Conservation (phyloP, 2,113 vertebrate genomes). For the Nothoprocta pentlandii region DNA sequence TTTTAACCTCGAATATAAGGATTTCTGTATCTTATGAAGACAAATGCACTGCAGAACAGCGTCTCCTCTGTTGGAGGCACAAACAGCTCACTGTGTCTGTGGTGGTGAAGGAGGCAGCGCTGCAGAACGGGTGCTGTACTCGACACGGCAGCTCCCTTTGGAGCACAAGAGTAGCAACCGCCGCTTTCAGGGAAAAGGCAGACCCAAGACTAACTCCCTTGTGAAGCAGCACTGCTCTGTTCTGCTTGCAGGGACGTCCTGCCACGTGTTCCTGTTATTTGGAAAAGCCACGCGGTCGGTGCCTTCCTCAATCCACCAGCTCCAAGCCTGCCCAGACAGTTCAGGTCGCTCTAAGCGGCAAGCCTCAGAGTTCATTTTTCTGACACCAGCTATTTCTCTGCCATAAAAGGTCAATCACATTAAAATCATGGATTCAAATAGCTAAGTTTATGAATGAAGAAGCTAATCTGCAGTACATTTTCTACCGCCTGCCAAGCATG, state of each 20-base stretch:
- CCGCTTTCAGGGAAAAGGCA: neutral
- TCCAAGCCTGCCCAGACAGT: neutral
- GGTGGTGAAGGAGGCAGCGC: neutral
- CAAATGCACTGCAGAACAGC: neutral
- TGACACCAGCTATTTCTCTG: neutral
- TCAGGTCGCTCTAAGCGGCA: neutral
- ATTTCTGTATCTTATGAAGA: neutral
- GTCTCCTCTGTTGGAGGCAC: neutral
- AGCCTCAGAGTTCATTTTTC: neutral
- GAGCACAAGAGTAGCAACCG: neutral
- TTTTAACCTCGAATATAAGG: neutral
- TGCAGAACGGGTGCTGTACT: neutral
- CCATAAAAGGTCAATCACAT: neutral
- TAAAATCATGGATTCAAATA: neutral
- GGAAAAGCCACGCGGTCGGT: neutral
- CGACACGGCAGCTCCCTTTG: neutral
- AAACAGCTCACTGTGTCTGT: neutral
- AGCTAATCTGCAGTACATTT: neutral
- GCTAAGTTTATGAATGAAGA: neutral
- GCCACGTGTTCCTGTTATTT: neutral
- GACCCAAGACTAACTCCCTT: neutral
- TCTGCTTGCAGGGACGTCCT: neutral
- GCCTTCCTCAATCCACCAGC: neutral
- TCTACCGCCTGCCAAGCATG: neutral
- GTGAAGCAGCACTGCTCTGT: neutral